phyloP scores from a whole-genome alignment of 1,140 invertebrate species.

The Brachionus rotundiformis region DNA sequence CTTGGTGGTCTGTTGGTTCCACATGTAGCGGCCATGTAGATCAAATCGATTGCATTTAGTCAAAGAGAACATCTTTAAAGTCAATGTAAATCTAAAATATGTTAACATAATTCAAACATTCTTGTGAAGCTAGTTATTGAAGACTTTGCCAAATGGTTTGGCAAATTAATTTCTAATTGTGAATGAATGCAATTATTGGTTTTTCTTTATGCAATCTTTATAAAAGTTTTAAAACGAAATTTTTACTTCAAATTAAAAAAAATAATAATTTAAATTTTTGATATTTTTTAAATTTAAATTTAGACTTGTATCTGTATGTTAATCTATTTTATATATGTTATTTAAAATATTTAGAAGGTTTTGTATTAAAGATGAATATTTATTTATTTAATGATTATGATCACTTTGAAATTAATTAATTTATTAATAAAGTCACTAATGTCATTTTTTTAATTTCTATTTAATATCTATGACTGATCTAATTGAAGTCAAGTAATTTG shows the following conservation, averaged over 20 bases:
- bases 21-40: constrained; percentile 35
- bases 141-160: not conserved
- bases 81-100: constrained; percentile 43
- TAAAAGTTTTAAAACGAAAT: not conserved
- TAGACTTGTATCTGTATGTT: constrained; percentile 1
- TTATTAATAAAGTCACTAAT: constrained; percentile 7
- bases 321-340: constrained; percentile 3
- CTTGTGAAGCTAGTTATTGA: constrained; percentile 5
- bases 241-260: not conserved
- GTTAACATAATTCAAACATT: constrained; percentile 18
- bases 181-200: not conserved
- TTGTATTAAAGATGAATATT: constrained; percentile 3
- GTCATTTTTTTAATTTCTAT: too few relatives aligned
- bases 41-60: not conserved
- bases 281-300: not conserved
- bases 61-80: constrained; percentile 25
- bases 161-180: not conserved
- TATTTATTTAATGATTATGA: not conserved
- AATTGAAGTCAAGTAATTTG: too few relatives aligned
- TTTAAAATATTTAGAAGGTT: not conserved
- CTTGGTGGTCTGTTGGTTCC: constrained; percentile 49
- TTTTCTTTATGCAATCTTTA: not conserved
- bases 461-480: too few relatives aligned
- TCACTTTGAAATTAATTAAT: too few relatives aligned
- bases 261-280: not conserved